Percentiles rank a stretch among this genome's conserved stretches.
These are phyloP conservation scores for Eulemur coronatus DNA, from an alignment of 2,797 vertebrate species.

Conservation along the genomic window DNA sequence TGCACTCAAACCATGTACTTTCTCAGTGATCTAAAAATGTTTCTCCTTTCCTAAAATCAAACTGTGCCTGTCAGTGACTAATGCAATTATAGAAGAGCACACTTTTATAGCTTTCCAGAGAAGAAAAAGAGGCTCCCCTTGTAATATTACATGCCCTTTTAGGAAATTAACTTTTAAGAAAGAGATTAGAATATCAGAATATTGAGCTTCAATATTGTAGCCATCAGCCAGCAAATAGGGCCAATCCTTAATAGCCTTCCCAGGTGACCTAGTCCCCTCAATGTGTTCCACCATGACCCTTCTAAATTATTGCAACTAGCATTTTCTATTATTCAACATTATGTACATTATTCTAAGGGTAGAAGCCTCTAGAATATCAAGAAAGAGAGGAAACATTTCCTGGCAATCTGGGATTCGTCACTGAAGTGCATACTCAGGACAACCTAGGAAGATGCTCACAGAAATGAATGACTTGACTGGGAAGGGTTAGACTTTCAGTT, in stretches of 20 bases:
- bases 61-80: not conserved
- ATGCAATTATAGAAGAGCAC: not conserved
- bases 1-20: not conserved
- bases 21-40: not conserved
- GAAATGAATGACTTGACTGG: not conserved
- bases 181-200: not conserved
- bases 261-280: no score
- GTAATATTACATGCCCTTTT: not conserved
- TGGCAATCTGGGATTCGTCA: not conserved
- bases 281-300: not conserved
- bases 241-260: not conserved
- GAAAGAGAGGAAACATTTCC: not conserved
- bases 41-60: not conserved
- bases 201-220: not conserved
- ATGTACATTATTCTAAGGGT: not conserved
- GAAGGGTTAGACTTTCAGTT: not conserved
- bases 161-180: not conserved
- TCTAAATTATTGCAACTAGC: not conserved
- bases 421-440: not conserved
- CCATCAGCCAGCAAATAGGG: not conserved
- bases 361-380: not conserved
- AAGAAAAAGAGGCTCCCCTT: not conserved
- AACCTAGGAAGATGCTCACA: not conserved
- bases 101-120: not conserved
- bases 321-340: not conserved